Percentiles rank a stretch among this genome's conserved stretches.
Conservation (phyloP, 2,888 invertebrate species). For the Cacoxenus indagator region DNA sequence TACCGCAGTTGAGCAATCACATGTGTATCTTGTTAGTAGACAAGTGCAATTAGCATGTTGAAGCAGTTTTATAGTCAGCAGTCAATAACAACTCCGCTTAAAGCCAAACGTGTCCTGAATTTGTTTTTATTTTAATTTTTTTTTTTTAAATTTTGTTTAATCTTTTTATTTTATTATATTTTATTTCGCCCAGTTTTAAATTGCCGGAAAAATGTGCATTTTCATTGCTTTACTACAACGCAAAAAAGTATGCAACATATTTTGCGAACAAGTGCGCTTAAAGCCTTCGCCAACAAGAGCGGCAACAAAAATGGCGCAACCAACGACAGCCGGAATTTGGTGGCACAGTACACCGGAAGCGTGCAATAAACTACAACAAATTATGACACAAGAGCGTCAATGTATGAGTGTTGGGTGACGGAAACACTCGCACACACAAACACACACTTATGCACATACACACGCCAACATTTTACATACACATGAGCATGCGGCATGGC, state of each 20-base stretch:
- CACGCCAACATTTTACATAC: background rate
- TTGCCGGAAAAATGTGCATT: background rate
- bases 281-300: no score
- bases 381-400: conserved; percentile 10
- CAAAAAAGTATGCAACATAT: background rate
- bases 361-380: conserved; percentile 19
- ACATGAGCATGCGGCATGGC: background rate
- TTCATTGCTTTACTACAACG: background rate
- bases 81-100: no score
- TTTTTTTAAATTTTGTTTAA: no score
- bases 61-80: no score
- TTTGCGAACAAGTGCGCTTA: background rate
- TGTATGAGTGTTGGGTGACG: background rate
- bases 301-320: background rate
- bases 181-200: background rate
- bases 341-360: conserved; percentile 6
- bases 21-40: no score
- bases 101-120: no score
- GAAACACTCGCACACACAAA: conserved; percentile 7
- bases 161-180: no score
- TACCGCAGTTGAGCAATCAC: no score
- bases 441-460: background rate
- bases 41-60: no score
- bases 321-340: background rate
- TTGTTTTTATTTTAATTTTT: no score